Conservation (phyloP, 2,113 vertebrate genomes). For the Todiramphus chloris region DNA sequence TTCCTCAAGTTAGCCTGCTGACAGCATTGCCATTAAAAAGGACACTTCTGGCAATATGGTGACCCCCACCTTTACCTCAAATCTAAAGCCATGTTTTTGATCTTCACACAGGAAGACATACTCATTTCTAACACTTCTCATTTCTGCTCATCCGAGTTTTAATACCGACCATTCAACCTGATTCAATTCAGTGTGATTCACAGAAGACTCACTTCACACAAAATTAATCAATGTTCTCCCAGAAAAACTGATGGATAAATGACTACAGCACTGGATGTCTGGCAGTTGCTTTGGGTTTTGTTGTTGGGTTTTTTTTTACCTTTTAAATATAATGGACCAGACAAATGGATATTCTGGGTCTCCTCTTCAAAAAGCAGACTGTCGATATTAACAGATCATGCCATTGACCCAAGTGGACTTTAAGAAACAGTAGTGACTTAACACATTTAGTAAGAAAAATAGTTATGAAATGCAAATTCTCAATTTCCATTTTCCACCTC, state of each 20-base stretch:
- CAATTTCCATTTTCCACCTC: neutral
- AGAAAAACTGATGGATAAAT: neutral
- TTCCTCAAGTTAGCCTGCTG: neutral
- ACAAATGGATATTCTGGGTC: neutral
- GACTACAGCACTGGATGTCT: neutral
- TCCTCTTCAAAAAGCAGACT: neutral
- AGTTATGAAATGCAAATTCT: neutral
- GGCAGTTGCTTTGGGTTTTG: too few species aligned
- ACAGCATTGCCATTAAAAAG: neutral
- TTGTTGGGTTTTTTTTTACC: too few species aligned
- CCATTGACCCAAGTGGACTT: neutral
- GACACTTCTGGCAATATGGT: neutral
- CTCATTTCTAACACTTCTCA: neutral
- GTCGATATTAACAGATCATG: neutral
- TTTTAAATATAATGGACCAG: neutral
- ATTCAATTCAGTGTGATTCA: neutral
- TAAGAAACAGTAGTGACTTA: neutral
- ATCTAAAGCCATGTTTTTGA: neutral
- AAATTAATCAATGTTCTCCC: neutral
- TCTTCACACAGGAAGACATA: neutral
- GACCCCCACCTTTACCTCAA: neutral
- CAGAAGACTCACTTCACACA: neutral
- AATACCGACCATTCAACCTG: neutral
- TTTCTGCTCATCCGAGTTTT: neutral
- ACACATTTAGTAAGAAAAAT: neutral